These are phyloP conservation scores for Ptychadena robeensis DNA, from an alignment of 2,797 vertebrate genomes.

Conservation along the genomic window DNA sequence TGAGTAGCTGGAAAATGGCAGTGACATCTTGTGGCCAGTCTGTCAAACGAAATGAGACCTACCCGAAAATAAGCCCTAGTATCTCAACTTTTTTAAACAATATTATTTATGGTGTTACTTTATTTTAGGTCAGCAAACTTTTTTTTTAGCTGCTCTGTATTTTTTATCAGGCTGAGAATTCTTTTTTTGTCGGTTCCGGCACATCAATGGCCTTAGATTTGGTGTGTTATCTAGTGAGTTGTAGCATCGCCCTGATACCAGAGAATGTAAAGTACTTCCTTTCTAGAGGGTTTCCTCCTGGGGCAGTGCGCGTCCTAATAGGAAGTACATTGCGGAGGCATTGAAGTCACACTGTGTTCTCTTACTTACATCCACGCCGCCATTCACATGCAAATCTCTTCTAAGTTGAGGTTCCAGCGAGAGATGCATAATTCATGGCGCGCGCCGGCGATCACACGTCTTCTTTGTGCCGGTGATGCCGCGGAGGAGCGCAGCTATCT, in stretches of 20 bases:
- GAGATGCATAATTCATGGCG: constrained; percentile 8
- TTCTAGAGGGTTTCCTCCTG: neutral
- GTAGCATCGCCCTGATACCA: neutral
- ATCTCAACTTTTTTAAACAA: too few species aligned
- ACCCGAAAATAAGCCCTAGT: too few species aligned
- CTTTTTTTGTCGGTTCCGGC: neutral
- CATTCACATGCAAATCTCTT: constrained; percentile 5
- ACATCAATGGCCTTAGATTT: neutral
- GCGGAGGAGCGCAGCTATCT: neutral
- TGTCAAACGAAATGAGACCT: too few species aligned
- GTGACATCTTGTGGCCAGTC: too few species aligned
- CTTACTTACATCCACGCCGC: neutral
- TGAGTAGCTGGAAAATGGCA: too few species aligned
- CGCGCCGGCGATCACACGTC: neutral
- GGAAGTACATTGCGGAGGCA: neutral
- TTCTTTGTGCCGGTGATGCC: neutral
- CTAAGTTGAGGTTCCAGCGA: neutral
- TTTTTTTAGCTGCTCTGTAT: too few species aligned
- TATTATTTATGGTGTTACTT: too few species aligned
- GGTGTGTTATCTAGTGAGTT: neutral
- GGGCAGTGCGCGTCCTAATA: neutral
- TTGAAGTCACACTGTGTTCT: constrained; percentile 1
- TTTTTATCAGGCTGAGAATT: neutral
- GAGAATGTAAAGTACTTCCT: neutral
- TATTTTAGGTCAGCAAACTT: too few species aligned